Evolutionary conservation across 2,888 invertebrate species (phyloP), one percentile per base, ranked within the genome.

Genomic region (Agrotis clavis): DNA sequence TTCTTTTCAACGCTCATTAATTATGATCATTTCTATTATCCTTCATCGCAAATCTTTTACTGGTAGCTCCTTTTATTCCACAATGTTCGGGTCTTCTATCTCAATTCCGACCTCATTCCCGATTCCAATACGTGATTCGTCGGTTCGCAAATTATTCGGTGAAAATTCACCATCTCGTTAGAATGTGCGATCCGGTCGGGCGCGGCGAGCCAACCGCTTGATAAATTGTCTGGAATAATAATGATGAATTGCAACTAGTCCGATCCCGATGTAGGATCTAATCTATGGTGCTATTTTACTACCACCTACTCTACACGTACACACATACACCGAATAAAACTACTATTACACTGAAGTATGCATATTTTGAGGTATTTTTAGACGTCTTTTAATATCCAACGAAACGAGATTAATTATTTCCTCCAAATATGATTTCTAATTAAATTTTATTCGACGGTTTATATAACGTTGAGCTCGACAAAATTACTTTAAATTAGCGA

Each of bases 141-240:
- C 94, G 96, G 95, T 94, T 95, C 94, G 94, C 93, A 95, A 95
- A 96, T 96, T 96, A 96, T 96, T 94, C 95, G 94, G 94, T 95
- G 96, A 95, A 96, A 96, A 96, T 96, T 95, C 96, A 96, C 94
- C 96, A 94, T 95, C 96, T 96, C 96, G 96, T 96, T 96, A 96
- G 96, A 95, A 95, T 95, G 95, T 94, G 95, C 95, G 94, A 95
- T 92, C 92, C 94, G 91, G 92, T 91, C 92, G 94, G 90, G 93
- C 90, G 93, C 91, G 90, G 93, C 94, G 94, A 94, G 94, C 96
- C 94, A 95, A 95, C 95, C 96, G 95, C 95, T 95, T 96, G 96
- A 96, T 96, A 96, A 96, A 96, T 96, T 95, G 96, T 95, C 95
- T 95, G 96, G 96, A 96, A 96, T 96, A 96, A 96, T 96, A 96